Evolutionary conservation across 2,888 invertebrate species (phyloP).

Genomic region (Adineta ricciae): DNA sequence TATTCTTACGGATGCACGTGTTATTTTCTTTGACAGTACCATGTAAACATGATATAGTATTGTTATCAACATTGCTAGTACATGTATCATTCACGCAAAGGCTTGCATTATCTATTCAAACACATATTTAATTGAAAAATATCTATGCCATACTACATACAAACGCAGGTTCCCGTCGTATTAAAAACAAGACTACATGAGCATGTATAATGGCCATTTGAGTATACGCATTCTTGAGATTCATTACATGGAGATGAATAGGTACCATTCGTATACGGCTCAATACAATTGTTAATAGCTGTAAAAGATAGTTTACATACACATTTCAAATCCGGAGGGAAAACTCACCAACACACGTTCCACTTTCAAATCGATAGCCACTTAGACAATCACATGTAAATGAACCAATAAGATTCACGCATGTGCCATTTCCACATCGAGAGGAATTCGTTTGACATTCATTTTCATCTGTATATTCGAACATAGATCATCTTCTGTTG

Average conservation of each 20-base stretch:
- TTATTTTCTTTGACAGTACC: neutral
- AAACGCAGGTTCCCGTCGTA: neutral
- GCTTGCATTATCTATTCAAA: neutral
- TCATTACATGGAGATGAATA: neutral
- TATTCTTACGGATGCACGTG: neutral
- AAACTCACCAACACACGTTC: neutral
- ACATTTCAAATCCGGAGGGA: no score
- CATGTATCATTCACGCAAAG: neutral
- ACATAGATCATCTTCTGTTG: neutral
- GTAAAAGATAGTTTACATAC: no score
- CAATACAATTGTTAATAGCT: neutral
- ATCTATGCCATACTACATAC: neutral
- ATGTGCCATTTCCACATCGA: neutral
- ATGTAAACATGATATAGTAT: neutral
- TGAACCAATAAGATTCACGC: neutral
- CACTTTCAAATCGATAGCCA: neutral
- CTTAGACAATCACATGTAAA: neutral
- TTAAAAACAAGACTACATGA: neutral
- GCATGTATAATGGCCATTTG: neutral
- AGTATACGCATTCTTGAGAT: no score
- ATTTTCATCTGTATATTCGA: neutral
- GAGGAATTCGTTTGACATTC: neutral
- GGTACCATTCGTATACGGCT: neutral
- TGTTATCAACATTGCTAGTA: no score
- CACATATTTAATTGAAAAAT: neutral